Evolutionary conservation across 2,113 vertebrate genomes (phyloP), one percentile per base, ranked within the genome.

Genomic region (Pachyramphus minor): DNA sequence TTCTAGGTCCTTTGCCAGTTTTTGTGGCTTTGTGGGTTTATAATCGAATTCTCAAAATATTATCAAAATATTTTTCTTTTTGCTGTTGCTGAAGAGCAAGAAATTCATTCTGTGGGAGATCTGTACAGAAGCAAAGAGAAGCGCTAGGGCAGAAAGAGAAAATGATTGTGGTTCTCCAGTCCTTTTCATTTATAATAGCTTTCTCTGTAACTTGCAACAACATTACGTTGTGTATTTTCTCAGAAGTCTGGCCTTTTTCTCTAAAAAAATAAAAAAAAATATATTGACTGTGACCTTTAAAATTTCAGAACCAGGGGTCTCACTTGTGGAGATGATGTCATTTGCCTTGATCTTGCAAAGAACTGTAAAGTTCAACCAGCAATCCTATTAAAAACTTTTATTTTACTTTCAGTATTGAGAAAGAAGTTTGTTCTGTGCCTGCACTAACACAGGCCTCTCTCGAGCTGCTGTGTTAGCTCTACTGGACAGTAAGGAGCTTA

Each of bases 21-120:
- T 95, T 96, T 96, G 96, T 94, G 95, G 95, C 90, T 96, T 96
- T 97, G 96, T 96, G 96, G 92, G 83, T 96, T 96, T 95, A 95
- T 89, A 93, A 90, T 94, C 1, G 6, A 90, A 90, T 96, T 96
- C 90, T 93, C 66, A 93, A 96, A 93, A 84, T 95, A 95, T 95
- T 97, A 93, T 93, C 44, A 96, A 93, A 97, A 93, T 97, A 89
- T 94, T 96, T 95, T 94, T 84, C 73, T 92, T 94, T 68, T 78
- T 96, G 44, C 72, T 81, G 50, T 60, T 93, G 60, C 55, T 72
- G 90, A 88, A 76, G 74, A 94, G 49, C 5, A 22, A 95, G 75
- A 80, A 56, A 52, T 86, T 58, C 0, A 8, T 90, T 91, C 63
- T 62, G 39, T 1, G 3, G 45, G 55, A 59, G 49, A 84, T 50